Evolutionary conservation across 1,140 invertebrate species (phyloP).

Genomic region (Papilio glaucus): DNA sequence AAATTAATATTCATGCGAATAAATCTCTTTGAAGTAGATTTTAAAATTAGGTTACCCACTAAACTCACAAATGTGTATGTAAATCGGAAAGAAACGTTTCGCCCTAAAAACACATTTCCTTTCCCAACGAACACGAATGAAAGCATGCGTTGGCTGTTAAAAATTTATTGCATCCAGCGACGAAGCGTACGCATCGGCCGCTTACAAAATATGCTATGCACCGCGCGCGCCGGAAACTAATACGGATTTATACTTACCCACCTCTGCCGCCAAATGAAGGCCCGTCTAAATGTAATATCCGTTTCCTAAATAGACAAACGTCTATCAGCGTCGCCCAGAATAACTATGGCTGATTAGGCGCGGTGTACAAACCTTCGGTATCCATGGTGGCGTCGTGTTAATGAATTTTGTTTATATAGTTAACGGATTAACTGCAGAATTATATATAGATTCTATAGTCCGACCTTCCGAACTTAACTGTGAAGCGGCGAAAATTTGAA

Average conservation of each 20-base stretch:
- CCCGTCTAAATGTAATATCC: conserved; percentile 82
- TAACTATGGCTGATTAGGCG: conserved; percentile 78
- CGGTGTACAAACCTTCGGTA: conserved; percentile 42
- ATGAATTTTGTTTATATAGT: conserved; percentile 37
- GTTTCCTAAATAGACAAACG: conserved; percentile 83
- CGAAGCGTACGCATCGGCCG: conserved; percentile 67
- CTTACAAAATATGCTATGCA: conserved; percentile 82
- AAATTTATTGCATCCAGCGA: conserved; percentile 72
- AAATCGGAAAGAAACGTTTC: not conserved
- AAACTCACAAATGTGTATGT: conserved; percentile 1
- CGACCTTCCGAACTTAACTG: too few relatives aligned
- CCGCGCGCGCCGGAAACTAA: conserved; percentile 77
- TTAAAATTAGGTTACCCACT: conserved; percentile 38
- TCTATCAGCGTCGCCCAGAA: conserved; percentile 78
- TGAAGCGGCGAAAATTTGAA: too few relatives aligned
- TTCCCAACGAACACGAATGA: conserved; percentile 55
- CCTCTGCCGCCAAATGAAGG: conserved; percentile 81
- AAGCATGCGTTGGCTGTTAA: conserved; percentile 75
- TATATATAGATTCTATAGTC: too few relatives aligned
- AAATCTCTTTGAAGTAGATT: conserved; percentile 3
- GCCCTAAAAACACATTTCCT: conserved; percentile 70
- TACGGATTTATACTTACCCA: conserved; percentile 80
- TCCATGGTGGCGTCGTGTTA: conserved; percentile 41
- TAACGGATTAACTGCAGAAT: conserved; percentile 11
- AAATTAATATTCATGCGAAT: not conserved